Base-by-base conservation (phyloP, 1,140 invertebrate species). In the Pteromalus puparum region DNA sequence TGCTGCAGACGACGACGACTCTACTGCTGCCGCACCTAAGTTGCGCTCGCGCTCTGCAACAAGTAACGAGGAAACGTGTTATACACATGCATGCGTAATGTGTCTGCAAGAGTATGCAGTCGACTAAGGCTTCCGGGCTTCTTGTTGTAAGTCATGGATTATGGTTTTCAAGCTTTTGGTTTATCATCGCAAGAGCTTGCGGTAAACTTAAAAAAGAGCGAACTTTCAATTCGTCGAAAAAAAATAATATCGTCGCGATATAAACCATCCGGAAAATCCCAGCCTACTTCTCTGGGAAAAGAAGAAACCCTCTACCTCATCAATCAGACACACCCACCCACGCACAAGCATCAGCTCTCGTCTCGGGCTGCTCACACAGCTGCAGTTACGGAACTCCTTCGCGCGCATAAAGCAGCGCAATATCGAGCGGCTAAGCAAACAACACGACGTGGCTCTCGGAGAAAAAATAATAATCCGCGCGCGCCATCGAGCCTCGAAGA, bases 21-120 rank as follows among this genome's bases (percentile, higher is more conserved):
- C 30, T 15, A 21, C 34, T 42, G 42, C 30, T 87, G 88, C 88
- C 73, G 87, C 87, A 73, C 89, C 89, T 86, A 90, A 87, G 79
- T 82, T 89, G 72, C 87, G 89, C 80, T 91, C 91, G 76, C 86
- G 78, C 88, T 92, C 91, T 92, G 90, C 74, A 92, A 91, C 85
- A 90, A 34, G 84, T 82, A 87, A 81, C 26, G 28, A 70, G 28
- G 15, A 28, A 61, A 18, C 53, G 18, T 61, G 38, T 42, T 42
- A 42, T 5, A 34, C 30, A 34, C 30, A 34, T 34, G 30, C 30
- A 5, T 34, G 6, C 30, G 4, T 34, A 34, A 34, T 0, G 30
- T 34, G 30, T 34, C 30, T 5, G 30, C 30, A 34, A 34, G 30
- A n/a, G n/a, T n/a, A n/a, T n/a, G n/a, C n/a, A n/a, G n/a, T n/a